Conservation (phyloP, 2,113 vertebrate genomes). For the Corythornis cristatus region DNA sequence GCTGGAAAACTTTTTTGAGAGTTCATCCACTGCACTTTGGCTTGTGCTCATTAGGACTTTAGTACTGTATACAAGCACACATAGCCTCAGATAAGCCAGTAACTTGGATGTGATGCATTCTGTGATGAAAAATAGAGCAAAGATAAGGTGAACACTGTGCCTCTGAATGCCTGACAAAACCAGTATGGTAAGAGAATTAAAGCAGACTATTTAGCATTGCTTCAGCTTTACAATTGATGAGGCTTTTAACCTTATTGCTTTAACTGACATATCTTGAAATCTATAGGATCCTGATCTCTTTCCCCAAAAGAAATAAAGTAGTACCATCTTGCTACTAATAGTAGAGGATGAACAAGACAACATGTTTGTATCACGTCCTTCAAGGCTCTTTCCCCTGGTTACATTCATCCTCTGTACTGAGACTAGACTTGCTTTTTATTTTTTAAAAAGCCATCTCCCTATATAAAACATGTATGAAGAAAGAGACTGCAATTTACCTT, state of each 20-base stretch:
- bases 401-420: not conserved
- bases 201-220: not conserved
- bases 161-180: not conserved
- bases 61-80: fast-evolving
- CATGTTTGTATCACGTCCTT: not conserved
- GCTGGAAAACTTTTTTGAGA: not conserved
- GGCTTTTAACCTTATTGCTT: not conserved
- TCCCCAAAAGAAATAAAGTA: not conserved
- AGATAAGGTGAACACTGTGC: not conserved
- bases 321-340: not conserved
- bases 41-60: not conserved
- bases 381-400: not conserved
- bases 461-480: not conserved
- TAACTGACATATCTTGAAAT: not conserved
- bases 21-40: not conserved
- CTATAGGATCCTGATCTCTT: not conserved
- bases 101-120: not conserved
- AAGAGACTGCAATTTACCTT: conserved; percentile 78
- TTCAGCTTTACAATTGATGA: not conserved
- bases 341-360: not conserved
- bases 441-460: not conserved
- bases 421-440: not conserved
- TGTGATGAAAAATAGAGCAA: not conserved
- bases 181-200: not conserved
- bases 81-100: not conserved